Evolutionary conservation across 2,797 vertebrate species (phyloP), one percentile per base, ranked within the genome.

Genomic region (Rhyacichthys aspro): DNA sequence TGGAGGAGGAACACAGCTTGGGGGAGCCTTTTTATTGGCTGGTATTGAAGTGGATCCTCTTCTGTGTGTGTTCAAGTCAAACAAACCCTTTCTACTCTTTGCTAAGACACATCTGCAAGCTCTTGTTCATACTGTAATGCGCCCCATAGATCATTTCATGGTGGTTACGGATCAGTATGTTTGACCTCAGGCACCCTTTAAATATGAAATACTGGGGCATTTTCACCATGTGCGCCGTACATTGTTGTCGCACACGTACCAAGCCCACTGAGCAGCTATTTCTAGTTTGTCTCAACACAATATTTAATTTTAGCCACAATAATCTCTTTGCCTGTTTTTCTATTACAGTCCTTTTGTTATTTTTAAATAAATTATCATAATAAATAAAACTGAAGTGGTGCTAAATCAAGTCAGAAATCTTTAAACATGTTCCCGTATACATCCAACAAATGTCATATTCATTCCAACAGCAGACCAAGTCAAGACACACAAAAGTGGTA

Each of bases 141-240:
- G 59, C 60, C 67, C 72, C 57, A 14, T 47, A 70, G 66, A 82
- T 88, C 74, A 78, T 76, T 79, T 81, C 59, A 69, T 2, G 41
- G 71, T 8, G 34, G 60, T 44, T 70, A 59, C 11, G 37, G 16
- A 32, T 1, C 19, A 61, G 56, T 16, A 38, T 14, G 63, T 69
- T 52, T 76, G 69, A 78, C 78, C 77, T 67, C 68, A 56, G 63
- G 64, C 66, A 55, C 36, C 17, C 32, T 76, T 63, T 64, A 75
- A 70, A 73, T 57, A 58, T 63, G 53, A 72, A 62, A 67, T 5
- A 70, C 55, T 5, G 1, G 38, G 52, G 23, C 48, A 15, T 52
- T 73, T 71, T 47, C 65, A 79, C 50, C 63, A 72, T 58, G 44
- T 69, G 50, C 54, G 48, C 67, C 39, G 44, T 56, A 58, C 63